Conservation (phyloP, 2,888 invertebrate genomes). For the Drosophila mettleri region DNA sequence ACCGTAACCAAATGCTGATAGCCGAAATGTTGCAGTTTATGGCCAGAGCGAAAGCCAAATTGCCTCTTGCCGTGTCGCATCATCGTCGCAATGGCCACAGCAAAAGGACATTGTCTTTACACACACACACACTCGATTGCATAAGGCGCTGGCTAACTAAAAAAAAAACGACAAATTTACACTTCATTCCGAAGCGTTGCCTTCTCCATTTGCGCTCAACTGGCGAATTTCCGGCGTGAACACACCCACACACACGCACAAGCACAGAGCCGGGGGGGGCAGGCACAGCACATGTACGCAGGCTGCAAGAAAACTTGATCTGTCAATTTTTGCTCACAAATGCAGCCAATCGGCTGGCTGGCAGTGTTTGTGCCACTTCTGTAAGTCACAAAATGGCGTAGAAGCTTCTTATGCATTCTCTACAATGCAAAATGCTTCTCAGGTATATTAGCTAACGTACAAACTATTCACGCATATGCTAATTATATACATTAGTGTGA, state of each 20-base stretch:
- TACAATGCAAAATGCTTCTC: background rate
- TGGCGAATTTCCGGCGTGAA: constrained; percentile 55
- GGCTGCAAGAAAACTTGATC: constrained; percentile 58
- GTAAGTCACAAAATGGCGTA: constrained; percentile 36
- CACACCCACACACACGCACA: constrained; percentile 10
- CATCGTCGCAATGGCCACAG: constrained; percentile 54
- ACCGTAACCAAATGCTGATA: constrained; percentile 78
- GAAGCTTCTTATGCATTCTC: constrained; percentile 32
- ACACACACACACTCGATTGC: constrained; percentile 39
- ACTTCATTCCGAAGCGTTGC: constrained; percentile 52
- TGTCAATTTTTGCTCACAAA: constrained; percentile 59
- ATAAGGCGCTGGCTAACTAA: constrained; percentile 46
- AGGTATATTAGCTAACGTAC: constrained; percentile 6
- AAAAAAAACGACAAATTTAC: constrained; percentile 46
- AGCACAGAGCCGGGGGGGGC: background rate
- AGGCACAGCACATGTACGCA: constrained; percentile 18
- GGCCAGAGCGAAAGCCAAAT: constrained; percentile 66
- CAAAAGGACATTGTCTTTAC: constrained; percentile 59
- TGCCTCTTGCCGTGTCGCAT: constrained; percentile 68
- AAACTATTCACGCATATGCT: too few species aligned
- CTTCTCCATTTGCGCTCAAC: constrained; percentile 52
- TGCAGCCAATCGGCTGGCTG: constrained; percentile 22
- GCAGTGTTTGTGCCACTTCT: constrained; percentile 30
- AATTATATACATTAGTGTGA: too few species aligned
- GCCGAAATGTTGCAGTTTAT: constrained; percentile 75